Percentiles rank a stretch among this genome's conserved stretches.
These are phyloP conservation scores for Amphipoea oculea DNA, from an alignment of 2,888 invertebrate genomes.

Conservation along the genomic window DNA sequence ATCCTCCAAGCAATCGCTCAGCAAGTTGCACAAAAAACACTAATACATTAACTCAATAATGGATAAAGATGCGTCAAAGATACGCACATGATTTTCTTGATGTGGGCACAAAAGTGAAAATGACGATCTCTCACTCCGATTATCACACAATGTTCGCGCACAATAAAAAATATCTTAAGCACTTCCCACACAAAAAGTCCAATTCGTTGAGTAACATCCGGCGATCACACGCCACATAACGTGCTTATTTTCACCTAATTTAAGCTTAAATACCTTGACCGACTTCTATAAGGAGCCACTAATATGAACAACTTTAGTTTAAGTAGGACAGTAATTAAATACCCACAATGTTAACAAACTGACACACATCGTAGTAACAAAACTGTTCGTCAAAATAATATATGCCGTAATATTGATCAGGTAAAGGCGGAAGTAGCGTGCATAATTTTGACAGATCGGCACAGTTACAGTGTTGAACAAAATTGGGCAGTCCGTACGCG, in stretches of 20 bases:
- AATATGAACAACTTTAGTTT: slow-evolving; percentile 67
- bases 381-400: slow-evolving; percentile 55
- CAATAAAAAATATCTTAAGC: slow-evolving; percentile 77
- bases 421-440: slow-evolving; percentile 67
- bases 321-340: slow-evolving; percentile 66
- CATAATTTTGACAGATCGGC: slow-evolving; percentile 72
- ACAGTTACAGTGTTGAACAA: slow-evolving; percentile 71
- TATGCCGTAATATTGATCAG: slow-evolving; percentile 58
- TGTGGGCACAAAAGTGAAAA: slow-evolving; percentile 84
- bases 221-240: slow-evolving; percentile 73
- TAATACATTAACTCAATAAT: slow-evolving; percentile 52
- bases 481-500: slow-evolving; percentile 77
- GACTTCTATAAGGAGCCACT: slow-evolving; percentile 71
- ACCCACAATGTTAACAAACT: slow-evolving; percentile 69
- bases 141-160: slow-evolving; percentile 78
- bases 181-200: slow-evolving; percentile 81
- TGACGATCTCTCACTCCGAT: slow-evolving; percentile 82
- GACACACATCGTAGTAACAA: slow-evolving; percentile 31
- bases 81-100: slow-evolving; percentile 70
- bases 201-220: slow-evolving; percentile 78
- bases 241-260: slow-evolving; percentile 80
- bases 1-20: slow-evolving; percentile 51
- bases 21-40: slow-evolving; percentile 35
- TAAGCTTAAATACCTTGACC: slow-evolving; percentile 79
- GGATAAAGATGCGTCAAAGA: slow-evolving; percentile 51